Conservation (phyloP, 2,888 invertebrate species). For the Melanchra persicariae region DNA sequence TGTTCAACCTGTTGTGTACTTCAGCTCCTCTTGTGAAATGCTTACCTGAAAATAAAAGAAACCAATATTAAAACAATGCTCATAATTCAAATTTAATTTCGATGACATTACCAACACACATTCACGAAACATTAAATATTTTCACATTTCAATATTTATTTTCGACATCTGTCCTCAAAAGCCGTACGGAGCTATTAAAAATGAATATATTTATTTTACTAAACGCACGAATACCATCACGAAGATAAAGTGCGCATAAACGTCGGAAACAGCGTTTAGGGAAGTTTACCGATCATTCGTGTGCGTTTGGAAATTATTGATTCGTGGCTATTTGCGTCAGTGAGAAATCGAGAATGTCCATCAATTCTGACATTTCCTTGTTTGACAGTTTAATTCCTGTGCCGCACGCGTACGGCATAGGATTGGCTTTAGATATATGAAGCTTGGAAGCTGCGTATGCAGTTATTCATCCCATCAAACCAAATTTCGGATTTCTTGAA, state of each 20-base stretch:
- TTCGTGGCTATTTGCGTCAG: slow-evolving; percentile 44
- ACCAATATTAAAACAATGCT: not conserved
- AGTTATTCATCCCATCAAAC: slow-evolving; percentile 3
- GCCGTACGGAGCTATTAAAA: slow-evolving; percentile 41
- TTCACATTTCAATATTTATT: slow-evolving; percentile 46
- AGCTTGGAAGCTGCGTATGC: not conserved
- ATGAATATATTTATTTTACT: slow-evolving; percentile 45
- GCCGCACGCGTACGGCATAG: slow-evolving; percentile 9
- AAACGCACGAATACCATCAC: slow-evolving; percentile 46
- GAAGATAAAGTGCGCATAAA: slow-evolving; percentile 53
- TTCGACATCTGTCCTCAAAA: slow-evolving; percentile 44
- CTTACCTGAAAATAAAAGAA: slow-evolving; percentile 54
- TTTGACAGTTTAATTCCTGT: slow-evolving; percentile 72
- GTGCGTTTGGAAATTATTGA: slow-evolving; percentile 44
- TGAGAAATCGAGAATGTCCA: slow-evolving; percentile 57
- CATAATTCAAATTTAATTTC: not conserved
- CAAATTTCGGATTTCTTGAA: not conserved
- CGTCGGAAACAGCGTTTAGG: slow-evolving; percentile 55
- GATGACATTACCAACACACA: slow-evolving; percentile 14
- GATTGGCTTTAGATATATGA: slow-evolving; percentile 4
- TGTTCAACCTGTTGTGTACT: not conserved
- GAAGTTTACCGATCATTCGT: slow-evolving; percentile 49
- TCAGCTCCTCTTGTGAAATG: not conserved
- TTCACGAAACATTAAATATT: slow-evolving; percentile 2
- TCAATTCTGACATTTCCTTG: slow-evolving; percentile 69